Percentiles rank a stretch among this genome's conserved stretches.
Evolutionary conservation across 2,888 invertebrate genomes (phyloP).

Genomic region (Apamea anceps): DNA sequence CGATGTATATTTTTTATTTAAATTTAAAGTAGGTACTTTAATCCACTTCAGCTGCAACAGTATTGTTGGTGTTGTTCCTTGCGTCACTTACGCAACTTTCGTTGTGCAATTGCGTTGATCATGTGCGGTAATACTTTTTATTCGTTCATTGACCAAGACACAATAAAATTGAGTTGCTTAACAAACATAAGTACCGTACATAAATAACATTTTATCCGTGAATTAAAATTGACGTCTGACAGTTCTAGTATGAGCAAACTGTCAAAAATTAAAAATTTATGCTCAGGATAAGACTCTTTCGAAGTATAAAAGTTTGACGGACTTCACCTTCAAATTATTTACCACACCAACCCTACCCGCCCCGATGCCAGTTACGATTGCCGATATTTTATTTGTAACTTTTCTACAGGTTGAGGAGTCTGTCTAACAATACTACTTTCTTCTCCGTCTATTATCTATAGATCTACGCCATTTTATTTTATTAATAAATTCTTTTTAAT

Average conservation of each 20-base stretch:
- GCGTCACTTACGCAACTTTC: constrained; percentile 15
- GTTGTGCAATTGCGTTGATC: constrained; percentile 9
- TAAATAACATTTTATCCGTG: neutral
- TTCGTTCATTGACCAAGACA: neutral
- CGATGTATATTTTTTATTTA: neutral
- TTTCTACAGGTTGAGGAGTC: neutral
- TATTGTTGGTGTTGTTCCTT: neutral
- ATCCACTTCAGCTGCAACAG: constrained; percentile 10
- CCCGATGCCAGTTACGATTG: neutral
- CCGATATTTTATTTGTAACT: neutral
- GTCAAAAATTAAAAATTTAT: too few relatives aligned
- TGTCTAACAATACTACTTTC: neutral
- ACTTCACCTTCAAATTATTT: neutral
- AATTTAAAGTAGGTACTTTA: neutral
- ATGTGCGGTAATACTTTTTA: neutral
- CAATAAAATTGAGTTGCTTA: neutral
- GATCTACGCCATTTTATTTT: constrained; percentile 28
- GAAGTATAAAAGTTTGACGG: too few relatives aligned
- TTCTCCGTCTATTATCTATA: neutral
- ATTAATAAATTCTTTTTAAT: constrained; percentile 67
- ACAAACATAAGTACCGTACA: constrained; percentile 9
- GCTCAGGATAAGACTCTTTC: too few relatives aligned
- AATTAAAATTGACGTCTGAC: too few relatives aligned
- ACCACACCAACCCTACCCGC: neutral
- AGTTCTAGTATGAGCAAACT: too few relatives aligned